Conservation (phyloP, 2,113 vertebrate species). For the Sinocyclocheilus grahami region DNA sequence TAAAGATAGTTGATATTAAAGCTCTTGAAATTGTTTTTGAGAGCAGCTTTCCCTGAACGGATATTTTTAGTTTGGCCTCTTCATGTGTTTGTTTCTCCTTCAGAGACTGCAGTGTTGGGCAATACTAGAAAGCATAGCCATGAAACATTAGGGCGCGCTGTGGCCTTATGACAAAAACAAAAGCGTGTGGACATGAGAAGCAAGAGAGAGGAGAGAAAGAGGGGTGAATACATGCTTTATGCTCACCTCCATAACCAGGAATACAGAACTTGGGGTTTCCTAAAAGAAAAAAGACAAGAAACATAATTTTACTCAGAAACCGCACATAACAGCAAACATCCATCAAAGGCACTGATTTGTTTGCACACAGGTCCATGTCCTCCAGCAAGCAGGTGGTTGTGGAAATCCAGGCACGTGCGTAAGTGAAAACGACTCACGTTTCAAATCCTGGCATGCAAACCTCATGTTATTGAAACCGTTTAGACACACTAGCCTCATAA, state of each 20-base stretch:
- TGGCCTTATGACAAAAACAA: slow-evolving; percentile 38
- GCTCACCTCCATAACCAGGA: slow-evolving; percentile 96
- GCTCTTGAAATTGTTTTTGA: slow-evolving; percentile 40
- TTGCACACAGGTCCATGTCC: background rate
- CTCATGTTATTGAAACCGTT: slow-evolving; percentile 12
- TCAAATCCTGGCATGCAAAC: slow-evolving; percentile 7
- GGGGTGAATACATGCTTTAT: background rate
- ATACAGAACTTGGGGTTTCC: slow-evolving; percentile 95
- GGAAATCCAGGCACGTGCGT: background rate
- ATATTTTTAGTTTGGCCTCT: slow-evolving; percentile 56
- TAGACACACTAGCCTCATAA: slow-evolving; percentile 13
- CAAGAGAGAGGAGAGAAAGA: background rate
- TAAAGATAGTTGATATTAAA: slow-evolving; percentile 48
- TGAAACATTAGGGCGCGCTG: background rate
- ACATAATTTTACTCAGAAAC: background rate
- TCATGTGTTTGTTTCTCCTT: slow-evolving; percentile 62
- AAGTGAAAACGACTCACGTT: background rate
- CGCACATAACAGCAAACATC: background rate
- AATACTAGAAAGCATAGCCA: slow-evolving; percentile 32
- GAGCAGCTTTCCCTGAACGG: slow-evolving; percentile 61
- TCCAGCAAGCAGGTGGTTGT: background rate
- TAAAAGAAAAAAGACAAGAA: slow-evolving; percentile 67
- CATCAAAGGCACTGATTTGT: background rate
- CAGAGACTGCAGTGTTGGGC: slow-evolving; percentile 54
- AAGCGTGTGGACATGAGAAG: background rate